Evolutionary conservation across 2,888 invertebrate genomes (phyloP).

Genomic region (Zygogramma bicolorata): DNA sequence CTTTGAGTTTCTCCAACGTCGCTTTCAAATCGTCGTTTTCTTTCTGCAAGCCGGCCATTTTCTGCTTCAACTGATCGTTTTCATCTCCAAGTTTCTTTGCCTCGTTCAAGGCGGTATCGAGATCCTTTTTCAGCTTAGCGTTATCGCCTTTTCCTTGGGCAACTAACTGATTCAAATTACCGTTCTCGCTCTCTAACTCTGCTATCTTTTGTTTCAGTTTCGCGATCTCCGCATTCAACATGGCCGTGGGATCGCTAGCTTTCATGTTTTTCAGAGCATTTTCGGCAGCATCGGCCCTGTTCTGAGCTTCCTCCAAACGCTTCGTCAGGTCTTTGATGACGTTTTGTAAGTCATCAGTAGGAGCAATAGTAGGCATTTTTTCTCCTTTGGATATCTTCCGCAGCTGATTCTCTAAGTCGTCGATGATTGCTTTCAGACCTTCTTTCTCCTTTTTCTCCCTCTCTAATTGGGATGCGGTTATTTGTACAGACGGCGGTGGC

Average conservation of each 20-base stretch:
- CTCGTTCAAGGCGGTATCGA: slow-evolving; percentile 34
- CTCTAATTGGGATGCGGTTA: slow-evolving; percentile 38
- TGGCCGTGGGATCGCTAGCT: slow-evolving; percentile 46
- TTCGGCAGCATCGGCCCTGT: slow-evolving; percentile 50
- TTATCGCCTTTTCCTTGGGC: slow-evolving; percentile 35
- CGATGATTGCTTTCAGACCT: slow-evolving; percentile 53
- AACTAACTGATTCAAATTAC: slow-evolving; percentile 33
- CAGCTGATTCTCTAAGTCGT: slow-evolving; percentile 56
- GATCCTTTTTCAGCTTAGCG: slow-evolving; percentile 37
- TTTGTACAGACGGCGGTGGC: slow-evolving; percentile 29
- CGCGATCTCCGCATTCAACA: slow-evolving; percentile 49
- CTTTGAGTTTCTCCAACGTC: slow-evolving; percentile 34
- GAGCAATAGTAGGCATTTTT: slow-evolving; percentile 31
- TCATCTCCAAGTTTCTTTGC: slow-evolving; percentile 28
- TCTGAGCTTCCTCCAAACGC: slow-evolving; percentile 51
- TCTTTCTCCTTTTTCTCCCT: slow-evolving; percentile 55
- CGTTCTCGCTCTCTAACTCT: slow-evolving; percentile 46
- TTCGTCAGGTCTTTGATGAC: slow-evolving; percentile 51
- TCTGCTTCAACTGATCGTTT: slow-evolving; percentile 30
- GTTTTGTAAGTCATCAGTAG: slow-evolving; percentile 44
- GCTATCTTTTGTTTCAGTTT: slow-evolving; percentile 42
- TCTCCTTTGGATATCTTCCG: slow-evolving; percentile 40
- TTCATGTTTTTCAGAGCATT: slow-evolving; percentile 47
- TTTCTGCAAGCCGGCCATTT: slow-evolving; percentile 33
- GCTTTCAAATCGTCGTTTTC: slow-evolving; percentile 39